Evolutionary conservation across 2,888 invertebrate genomes (phyloP).

Genomic region (Eristalis arbustorum): DNA sequence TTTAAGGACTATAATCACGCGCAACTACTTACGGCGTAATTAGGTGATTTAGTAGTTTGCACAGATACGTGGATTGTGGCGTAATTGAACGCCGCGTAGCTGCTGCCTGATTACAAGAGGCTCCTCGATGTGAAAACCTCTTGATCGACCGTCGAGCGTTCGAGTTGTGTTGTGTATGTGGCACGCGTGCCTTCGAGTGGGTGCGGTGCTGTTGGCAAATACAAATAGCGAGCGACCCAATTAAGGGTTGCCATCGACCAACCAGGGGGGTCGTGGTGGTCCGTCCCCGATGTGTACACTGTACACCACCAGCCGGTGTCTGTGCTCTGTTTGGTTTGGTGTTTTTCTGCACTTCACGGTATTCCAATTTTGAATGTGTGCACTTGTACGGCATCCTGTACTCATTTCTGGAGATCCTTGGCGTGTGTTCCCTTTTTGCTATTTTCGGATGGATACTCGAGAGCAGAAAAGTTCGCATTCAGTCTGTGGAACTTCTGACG

Average conservation of each 20-base stretch:
- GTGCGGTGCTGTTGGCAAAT: not conserved
- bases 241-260: not conserved
- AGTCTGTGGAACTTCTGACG: conserved; percentile 36
- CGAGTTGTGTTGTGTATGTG: not conserved
- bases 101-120: not conserved
- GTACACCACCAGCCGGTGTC: not conserved
- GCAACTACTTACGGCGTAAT: conserved; percentile 55
- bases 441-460: not conserved
- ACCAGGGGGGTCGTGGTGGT: not conserved
- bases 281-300: not conserved
- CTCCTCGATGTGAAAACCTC: not conserved
- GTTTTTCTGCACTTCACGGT: not conserved
- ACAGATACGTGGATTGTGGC: conserved; percentile 41
- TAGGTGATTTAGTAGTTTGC: conserved; percentile 52
- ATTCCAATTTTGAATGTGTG: not conserved
- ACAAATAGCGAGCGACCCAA: not conserved
- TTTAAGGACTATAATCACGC: conserved; percentile 47
- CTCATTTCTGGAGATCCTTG: not conserved
- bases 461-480: conserved; percentile 27
- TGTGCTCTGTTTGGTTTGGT: not conserved
- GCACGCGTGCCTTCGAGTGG: not conserved
- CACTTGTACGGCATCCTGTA: not conserved
- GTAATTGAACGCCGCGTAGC: conserved; percentile 30
- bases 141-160: not conserved
- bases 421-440: not conserved